A percentile compares a stretch with the other conserved stretches of the same genome.
phyloP scores from a whole-genome alignment of 2,113 vertebrate genomes.

The Cephalopholis sonnerati region DNA sequence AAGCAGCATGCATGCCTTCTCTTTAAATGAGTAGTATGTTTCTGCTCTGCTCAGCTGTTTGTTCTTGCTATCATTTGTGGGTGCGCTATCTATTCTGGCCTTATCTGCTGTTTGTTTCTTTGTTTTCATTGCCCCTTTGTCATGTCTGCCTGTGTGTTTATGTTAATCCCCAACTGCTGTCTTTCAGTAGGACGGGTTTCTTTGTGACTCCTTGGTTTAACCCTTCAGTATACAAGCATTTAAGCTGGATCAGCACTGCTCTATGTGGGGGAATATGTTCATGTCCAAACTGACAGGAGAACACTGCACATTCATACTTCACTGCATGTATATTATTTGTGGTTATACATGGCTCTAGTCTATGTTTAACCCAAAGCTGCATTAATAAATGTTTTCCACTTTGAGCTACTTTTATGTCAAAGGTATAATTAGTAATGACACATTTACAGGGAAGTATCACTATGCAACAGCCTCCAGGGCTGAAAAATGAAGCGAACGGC shows the following conservation, averaged over 20 bases:
- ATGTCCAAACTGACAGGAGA: background rate
- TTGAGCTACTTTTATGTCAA: background rate
- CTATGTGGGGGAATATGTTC: background rate
- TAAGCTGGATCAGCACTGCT: background rate
- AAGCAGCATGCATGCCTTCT: background rate
- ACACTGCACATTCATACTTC: background rate
- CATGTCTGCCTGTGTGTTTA: constrained; percentile 39
- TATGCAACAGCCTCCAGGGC: too few relatives aligned
- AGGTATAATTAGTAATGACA: too few relatives aligned
- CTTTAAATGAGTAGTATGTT: background rate
- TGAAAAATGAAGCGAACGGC: too few relatives aligned
- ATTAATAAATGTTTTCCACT: background rate
- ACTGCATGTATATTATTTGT: background rate
- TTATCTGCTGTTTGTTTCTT: constrained; percentile 49
- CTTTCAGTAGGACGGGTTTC: constrained; percentile 38
- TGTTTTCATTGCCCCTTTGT: constrained; percentile 31
- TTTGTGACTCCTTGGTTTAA: constrained; percentile 21
- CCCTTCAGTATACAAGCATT: background rate
- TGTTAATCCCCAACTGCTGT: constrained; percentile 48
- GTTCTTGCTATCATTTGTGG: constrained; percentile 32
- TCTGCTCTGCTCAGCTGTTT: constrained; percentile 21
- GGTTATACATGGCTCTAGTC: background rate
- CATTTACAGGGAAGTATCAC: too few relatives aligned
- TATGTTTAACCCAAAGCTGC: background rate
- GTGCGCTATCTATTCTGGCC: constrained; percentile 32